phyloP scores from a whole-genome alignment of 2,888 invertebrate genomes.

The Leucophora obtusa region DNA sequence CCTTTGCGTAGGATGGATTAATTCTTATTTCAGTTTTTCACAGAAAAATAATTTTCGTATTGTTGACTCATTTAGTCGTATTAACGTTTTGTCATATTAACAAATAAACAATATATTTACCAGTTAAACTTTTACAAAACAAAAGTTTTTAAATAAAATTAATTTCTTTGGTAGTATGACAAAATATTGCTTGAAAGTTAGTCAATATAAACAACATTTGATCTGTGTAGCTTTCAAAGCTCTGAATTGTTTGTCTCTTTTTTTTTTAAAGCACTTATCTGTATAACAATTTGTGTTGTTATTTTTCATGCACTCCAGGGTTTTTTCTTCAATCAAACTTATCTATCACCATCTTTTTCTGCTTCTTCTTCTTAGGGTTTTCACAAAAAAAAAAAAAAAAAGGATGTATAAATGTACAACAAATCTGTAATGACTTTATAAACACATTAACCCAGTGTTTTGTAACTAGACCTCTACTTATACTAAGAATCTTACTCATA shows the following conservation, averaged over 20 bases:
- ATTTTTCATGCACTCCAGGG: neutral
- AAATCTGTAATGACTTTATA: conserved; percentile 61
- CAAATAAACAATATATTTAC: too few relatives aligned
- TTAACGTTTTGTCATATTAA: too few relatives aligned
- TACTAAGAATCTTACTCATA: conserved; percentile 14
- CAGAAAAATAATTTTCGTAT: too few relatives aligned
- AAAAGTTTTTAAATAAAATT: too few relatives aligned
- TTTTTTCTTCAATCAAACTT: conserved; percentile 10
- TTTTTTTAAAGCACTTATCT: neutral
- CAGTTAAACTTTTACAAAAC: too few relatives aligned
- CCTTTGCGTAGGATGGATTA: too few relatives aligned
- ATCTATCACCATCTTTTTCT: conserved; percentile 29
- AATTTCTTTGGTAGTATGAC: too few relatives aligned
- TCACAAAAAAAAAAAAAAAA: conserved; percentile 7
- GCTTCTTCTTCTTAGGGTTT: neutral
- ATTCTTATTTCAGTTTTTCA: too few relatives aligned
- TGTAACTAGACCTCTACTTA: conserved; percentile 34
- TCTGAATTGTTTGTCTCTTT: neutral
- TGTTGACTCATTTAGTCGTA: too few relatives aligned
- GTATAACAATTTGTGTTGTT: neutral
- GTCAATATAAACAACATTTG: too few relatives aligned
- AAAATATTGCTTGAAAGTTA: too few relatives aligned
- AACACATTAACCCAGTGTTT: conserved; percentile 63
- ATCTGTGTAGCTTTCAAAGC: too few relatives aligned
- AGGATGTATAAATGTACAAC: conserved; percentile 9